Percentiles rank a stretch among this genome's conserved stretches.
These are phyloP conservation scores for Ephestia elutella DNA, from an alignment of 1,140 invertebrate genomes.

Conservation along the genomic window DNA sequence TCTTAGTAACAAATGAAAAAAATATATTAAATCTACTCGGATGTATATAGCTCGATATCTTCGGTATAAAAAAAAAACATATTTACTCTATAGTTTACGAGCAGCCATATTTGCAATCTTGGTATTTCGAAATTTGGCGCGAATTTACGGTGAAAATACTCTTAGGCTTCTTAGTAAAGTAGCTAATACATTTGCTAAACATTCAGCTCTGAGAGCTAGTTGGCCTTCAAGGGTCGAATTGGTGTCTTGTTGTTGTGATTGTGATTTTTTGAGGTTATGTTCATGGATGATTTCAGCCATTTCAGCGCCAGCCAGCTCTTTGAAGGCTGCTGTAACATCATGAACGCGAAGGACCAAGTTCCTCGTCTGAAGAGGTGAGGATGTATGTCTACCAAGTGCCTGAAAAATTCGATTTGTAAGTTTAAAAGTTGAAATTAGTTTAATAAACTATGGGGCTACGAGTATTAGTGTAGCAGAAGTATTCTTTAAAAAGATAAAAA, in stretches of 20 bases:
- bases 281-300: conserved; percentile 73
- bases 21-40: conserved; percentile 19
- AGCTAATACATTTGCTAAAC: conserved; percentile 86
- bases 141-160: conserved; percentile 81
- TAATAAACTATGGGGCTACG: background rate
- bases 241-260: conserved; percentile 55
- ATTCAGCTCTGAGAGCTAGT: conserved; percentile 83
- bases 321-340: conserved; percentile 86
- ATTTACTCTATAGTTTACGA: conserved; percentile 11
- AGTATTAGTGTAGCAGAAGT: no score
- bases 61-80: conserved; percentile 12
- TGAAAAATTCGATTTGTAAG: conserved; percentile 42
- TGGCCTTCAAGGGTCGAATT: conserved; percentile 76
- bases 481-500: no score
- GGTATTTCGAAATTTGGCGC: background rate
- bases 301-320: conserved; percentile 78
- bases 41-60: conserved; percentile 21
- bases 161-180: conserved; percentile 86
- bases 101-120: conserved; percentile 8
- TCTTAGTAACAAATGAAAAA: conserved; percentile 28
- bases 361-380: conserved; percentile 84
- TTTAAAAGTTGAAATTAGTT: background rate
- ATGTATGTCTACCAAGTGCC: conserved; percentile 82
- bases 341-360: conserved; percentile 86
- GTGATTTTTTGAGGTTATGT: conserved; percentile 56